Evolutionary conservation across 2,113 vertebrate genomes (phyloP).

Genomic region (Micronycteris hirsuta): DNA sequence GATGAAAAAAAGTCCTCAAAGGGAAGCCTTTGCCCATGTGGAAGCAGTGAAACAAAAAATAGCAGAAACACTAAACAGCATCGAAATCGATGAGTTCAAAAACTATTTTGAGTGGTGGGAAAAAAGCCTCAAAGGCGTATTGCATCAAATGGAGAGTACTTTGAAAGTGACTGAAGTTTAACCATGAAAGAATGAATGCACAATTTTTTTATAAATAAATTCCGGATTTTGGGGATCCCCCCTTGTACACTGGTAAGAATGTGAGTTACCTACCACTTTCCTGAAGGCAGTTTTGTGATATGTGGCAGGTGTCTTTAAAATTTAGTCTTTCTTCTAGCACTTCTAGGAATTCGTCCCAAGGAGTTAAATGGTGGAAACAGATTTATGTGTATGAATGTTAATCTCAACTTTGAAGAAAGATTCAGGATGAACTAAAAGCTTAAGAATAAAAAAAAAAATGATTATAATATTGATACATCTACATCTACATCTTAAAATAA

Average conservation of each 20-base stretch:
- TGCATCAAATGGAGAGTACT: too few species aligned
- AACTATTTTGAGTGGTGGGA: too few species aligned
- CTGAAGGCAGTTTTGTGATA: not conserved
- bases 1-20: too few species aligned
- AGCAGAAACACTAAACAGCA: too few species aligned
- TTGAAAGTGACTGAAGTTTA: too few species aligned
- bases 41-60: too few species aligned
- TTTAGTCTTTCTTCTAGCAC: not conserved
- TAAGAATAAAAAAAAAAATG: conserved; percentile 5
- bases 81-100: too few species aligned
- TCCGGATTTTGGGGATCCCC: too few species aligned
- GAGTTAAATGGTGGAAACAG: conserved; percentile 22
- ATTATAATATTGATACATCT: not conserved
- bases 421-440: conserved; percentile 15
- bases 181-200: too few species aligned
- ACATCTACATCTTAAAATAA: conserved; percentile 22
- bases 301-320: not conserved
- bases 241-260: not conserved
- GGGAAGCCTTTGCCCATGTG: too few species aligned
- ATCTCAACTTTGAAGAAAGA: conserved; percentile 31
- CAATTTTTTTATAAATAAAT: too few species aligned
- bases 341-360: conserved; percentile 31
- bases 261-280: not conserved
- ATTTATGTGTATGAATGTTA: conserved; percentile 26
- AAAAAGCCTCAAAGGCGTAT: too few species aligned